Percentiles rank a stretch among this genome's conserved stretches.
phyloP scores from a whole-genome alignment of 2,888 invertebrate species.

The Erpobdella octoculata region DNA sequence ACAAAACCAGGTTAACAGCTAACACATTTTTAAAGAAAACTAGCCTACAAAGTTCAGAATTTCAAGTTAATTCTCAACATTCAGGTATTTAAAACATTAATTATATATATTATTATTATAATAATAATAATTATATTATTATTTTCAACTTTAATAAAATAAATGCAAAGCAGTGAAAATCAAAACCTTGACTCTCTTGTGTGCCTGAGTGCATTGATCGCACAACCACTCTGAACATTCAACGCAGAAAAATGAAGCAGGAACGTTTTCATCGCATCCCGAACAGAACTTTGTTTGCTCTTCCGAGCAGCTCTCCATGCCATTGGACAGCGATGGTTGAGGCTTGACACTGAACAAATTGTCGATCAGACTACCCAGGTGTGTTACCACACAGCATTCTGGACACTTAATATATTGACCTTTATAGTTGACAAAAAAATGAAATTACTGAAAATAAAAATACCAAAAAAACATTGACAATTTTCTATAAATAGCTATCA shows the following conservation, averaged over 20 bases:
- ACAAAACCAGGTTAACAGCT: too few relatives aligned
- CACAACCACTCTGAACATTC: conserved; percentile 87
- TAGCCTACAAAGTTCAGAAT: too few relatives aligned
- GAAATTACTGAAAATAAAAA: too few relatives aligned
- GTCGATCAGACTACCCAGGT: conserved; percentile 68
- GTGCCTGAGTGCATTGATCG: conserved; percentile 68
- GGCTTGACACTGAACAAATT: conserved; percentile 62
- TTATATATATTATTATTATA: neutral
- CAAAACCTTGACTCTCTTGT: conserved; percentile 44
- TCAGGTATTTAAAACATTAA: neutral
- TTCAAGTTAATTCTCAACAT: neutral
- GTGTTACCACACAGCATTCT: conserved; percentile 67
- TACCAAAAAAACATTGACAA: too few relatives aligned
- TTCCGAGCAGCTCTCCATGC: conserved; percentile 50
- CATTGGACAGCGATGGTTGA: conserved; percentile 20
- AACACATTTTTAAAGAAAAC: too few relatives aligned
- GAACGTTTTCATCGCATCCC: conserved; percentile 75
- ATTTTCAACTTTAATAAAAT: too few relatives aligned
- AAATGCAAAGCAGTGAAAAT: neutral
- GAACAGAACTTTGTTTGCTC: conserved; percentile 58
- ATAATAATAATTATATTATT: too few relatives aligned
- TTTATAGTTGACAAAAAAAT: too few relatives aligned
- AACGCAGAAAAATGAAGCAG: conserved; percentile 73
- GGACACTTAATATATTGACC: conserved; percentile 59
- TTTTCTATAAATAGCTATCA: too few relatives aligned